Evolutionary conservation across 1,140 invertebrate genomes (phyloP), one percentile per base, ranked within the genome.

Genomic region (Anthonomus grandis): DNA sequence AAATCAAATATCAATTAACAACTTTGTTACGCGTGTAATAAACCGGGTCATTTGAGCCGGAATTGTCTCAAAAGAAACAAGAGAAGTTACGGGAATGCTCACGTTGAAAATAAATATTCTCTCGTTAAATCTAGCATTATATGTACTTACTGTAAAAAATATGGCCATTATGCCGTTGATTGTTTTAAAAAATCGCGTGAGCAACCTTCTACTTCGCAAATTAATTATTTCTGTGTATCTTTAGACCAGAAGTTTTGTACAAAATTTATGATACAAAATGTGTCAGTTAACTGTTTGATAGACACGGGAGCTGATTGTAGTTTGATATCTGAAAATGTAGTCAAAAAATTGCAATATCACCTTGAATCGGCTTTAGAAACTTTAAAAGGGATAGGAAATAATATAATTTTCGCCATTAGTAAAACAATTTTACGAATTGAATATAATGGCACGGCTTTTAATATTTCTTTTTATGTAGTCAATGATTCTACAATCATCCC

Each of bases 351-450:
- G 6, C 6, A 31, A 31, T 31, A n/a, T 5, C 12, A 44, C 6
- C 12, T 48, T 9, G 27, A 50, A 19, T 18, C 47, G 4, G 19
- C 34, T 6, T 37, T 50, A 19, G 13, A 37, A 19, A 50, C 47
- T n/a, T 37, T 50, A 50, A 36, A 50, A 13, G 27, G 47, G 3
- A 50, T 50, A 12, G 47, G 45, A 4, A 12, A 13, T 9, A 12
- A 10, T 15, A 13, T 22, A 1, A 13, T 31, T 15, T 25, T 27
- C 23, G 34, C 19, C 17, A 36, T 17, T 27, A 37, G 8, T 36
- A 50, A 50, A 37, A 37, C 24, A 3, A 25, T 17, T 39, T 39
- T 39, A 39, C 1, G 19, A 15, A 17, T 39, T 9, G 38, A 39
- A 18, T 15, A 4, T 9, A 18, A 39, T 18, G 38, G 38, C 15